These are phyloP conservation scores for Calameuta pallipes DNA, from an alignment of 2,888 invertebrate species.

Conservation along the genomic window DNA sequence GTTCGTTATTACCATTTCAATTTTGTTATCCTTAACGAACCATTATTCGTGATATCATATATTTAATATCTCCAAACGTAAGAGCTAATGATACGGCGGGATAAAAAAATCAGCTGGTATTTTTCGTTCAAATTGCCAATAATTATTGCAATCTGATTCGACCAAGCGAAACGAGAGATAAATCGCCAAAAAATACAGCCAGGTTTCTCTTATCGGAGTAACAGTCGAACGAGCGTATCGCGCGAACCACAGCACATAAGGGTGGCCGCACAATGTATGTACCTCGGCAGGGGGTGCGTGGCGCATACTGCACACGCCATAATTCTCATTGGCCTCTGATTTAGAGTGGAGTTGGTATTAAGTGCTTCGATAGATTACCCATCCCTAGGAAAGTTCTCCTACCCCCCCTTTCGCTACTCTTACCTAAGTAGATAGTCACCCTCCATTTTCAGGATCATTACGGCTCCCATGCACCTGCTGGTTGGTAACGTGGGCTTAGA, in stretches of 20 bases:
- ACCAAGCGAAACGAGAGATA: not conserved
- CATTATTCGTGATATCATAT: not conserved
- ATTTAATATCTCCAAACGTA: not conserved
- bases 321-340: constrained; percentile 3
- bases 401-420: not conserved
- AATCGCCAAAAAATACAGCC: not conserved
- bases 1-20: not conserved
- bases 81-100: not conserved
- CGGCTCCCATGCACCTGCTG: not conserved
- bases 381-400: not conserved
- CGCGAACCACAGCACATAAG: not conserved
- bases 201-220: not conserved
- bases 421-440: not conserved
- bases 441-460: not conserved
- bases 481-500: not conserved
- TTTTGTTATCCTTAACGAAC: not conserved
- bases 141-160: not conserved
- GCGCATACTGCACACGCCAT: constrained; percentile 3
- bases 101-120: not conserved
- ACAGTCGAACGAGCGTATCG: not conserved
- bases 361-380: constrained; percentile 6
- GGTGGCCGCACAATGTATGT: not conserved
- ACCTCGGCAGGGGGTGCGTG: not conserved
- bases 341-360: constrained; percentile 3
- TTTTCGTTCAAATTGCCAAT: not conserved